Base-by-base conservation (phyloP, 2,797 vertebrate species). In the Emys orbicularis region DNA sequence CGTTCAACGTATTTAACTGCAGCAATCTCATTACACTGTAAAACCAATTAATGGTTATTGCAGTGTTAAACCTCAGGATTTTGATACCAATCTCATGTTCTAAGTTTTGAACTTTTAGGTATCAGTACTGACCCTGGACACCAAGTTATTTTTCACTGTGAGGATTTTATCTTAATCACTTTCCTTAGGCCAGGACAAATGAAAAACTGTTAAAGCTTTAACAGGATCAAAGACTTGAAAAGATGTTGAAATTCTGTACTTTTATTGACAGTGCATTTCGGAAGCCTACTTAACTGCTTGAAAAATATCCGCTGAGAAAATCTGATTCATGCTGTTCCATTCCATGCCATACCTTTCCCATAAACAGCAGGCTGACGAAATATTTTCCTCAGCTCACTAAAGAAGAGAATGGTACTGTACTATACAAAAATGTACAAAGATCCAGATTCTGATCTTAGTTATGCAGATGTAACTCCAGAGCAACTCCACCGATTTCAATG, bases 291-390 rank as follows among this genome's bases (percentile, higher is more conserved):
- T 79, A 92, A 56, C n/a, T 50, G 44, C 57, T 88, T 83, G 12
- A 82, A 95, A 77, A 88, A 85, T n/a, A 86, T 3, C 31, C 41
- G 57, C 37, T 25, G 52, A 68, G 29, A 56, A 93, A 93, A 25
- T 12, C 4, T 0, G 0, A 4, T 16, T 82, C 5, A 23, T 72
- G 52, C 23, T 72, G 15, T 93, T 76, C 54, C 21, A 56, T 16
- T 80, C 15, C 4, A 2, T 12, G 76, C 74, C 77, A 80, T 76
- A 41, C 34, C 72, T 11, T 74, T 83, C 81, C 57, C 12, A 15
- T 59, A 12, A 88, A 59, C 3, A 79, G 57, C 82, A 90, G 92
- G 81, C 1, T 4, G 23, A 2, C 27, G 18, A 31, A 79, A n/a
- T 27, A 91, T 93, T 90, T 56, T 6, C 8, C 16, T 91, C 9